Evolutionary conservation across 2,113 vertebrate genomes (phyloP).

Genomic region (Picathartes gymnocephalus): DNA sequence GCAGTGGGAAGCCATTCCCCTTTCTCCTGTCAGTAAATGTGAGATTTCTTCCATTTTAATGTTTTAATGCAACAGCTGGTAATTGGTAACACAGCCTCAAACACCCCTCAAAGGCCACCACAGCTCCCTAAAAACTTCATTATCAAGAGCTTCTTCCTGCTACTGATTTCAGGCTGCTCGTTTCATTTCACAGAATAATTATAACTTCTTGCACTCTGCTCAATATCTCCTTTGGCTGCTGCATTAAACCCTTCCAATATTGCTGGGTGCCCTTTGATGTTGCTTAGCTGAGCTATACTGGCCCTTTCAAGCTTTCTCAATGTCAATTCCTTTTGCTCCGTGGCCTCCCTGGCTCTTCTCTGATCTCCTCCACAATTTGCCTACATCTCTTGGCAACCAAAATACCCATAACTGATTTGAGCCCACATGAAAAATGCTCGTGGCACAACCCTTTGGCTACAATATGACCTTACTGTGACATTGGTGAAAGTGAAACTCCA

Average conservation of each 20-base stretch:
- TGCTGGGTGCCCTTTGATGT: slow-evolving; percentile 34
- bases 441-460: slow-evolving; percentile 45
- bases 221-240: neutral
- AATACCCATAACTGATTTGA: slow-evolving; percentile 9
- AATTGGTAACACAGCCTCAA: neutral
- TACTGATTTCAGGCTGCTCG: neutral
- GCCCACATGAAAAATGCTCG: neutral
- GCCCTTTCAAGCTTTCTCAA: slow-evolving; percentile 40
- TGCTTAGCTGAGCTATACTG: slow-evolving; percentile 31
- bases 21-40: neutral
- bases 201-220: slow-evolving; percentile 3
- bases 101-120: neutral
- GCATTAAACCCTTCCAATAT: slow-evolving; percentile 18
- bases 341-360: neutral
- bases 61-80: neutral
- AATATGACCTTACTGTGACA: slow-evolving; percentile 10
- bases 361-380: slow-evolving; percentile 50
- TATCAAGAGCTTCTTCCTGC: neutral
- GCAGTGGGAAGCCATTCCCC: neutral
- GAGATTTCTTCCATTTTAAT: neutral
- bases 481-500: neutral
- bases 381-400: slow-evolving; percentile 42
- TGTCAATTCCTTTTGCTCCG: slow-evolving; percentile 30
- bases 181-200: slow-evolving; percentile 26
- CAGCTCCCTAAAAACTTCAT: neutral